Evolutionary conservation across 2,888 invertebrate genomes (phyloP), one percentile per base, ranked within the genome.

Genomic region (Hipparchia semele): DNA sequence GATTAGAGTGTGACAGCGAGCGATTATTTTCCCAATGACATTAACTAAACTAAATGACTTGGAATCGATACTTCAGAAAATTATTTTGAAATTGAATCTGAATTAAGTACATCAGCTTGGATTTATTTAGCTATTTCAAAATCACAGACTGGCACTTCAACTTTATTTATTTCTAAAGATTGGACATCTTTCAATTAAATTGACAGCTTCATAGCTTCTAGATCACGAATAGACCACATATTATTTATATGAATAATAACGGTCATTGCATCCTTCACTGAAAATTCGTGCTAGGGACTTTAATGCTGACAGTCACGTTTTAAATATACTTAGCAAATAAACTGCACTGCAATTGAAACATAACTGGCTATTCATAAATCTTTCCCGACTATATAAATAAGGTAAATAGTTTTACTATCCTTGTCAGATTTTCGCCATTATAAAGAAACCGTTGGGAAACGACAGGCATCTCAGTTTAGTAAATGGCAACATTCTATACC

Each of bases 261-360:
- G 53, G 60, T 71, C 66, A 70, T 76, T 73, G 49, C 75, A 77
- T 74, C 72, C 66, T 76, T 74, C 76, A 76, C 73, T 74, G 68
- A 62, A 70, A 72, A 73, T 75, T 75, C 77, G 77, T 77, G 75
- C 76, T 56, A 62, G 60, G 68, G 73, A 73, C 74, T 74, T 72
- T 70, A 74, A 64, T 70, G 70, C 58, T 75, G 65, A 67, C 73
- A 71, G 78, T 77, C 78, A 78, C 75, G 77, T 75, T 74, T 75
- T 62, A 73, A 74, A 71, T 71, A 73, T 71, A 71, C 68, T 67
- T 68, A 51, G 60, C 62, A 58, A 66, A 76, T 73, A 74, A 71
- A 72, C 69, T 74, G 53, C 62, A n/a, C 33, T 54, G 62, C 59
- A 73, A 67, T 70, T 67, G 60, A 71, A 71, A 68, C 61, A 71